Percentiles rank a stretch among this genome's conserved stretches.
phyloP scores from a whole-genome alignment of 1,140 invertebrate species.

The Drosophila trapezifrons region DNA sequence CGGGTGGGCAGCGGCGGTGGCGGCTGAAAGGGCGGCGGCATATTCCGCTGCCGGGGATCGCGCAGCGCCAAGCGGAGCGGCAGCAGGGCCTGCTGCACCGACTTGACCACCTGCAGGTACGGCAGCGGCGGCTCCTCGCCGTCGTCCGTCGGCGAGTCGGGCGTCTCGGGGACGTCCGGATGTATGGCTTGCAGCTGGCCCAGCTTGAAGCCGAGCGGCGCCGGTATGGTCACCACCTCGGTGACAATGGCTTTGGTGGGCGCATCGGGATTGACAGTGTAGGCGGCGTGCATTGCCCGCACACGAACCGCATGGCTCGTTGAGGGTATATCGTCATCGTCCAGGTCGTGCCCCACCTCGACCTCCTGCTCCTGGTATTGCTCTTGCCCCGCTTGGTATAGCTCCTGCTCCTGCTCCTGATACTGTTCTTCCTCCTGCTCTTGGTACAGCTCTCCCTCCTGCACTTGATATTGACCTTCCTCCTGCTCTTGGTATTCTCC shows the following conservation, averaged over 20 bases:
- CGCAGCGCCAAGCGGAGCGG: slow-evolving; percentile 14
- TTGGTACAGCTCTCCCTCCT: not conserved
- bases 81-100: not conserved
- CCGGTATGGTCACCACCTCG: slow-evolving; percentile 41
- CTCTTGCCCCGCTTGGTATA: too few relatives aligned
- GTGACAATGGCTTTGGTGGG: slow-evolving; percentile 39
- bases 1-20: slow-evolving; percentile 12
- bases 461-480: too few relatives aligned
- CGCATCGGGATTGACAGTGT: slow-evolving; percentile 18
- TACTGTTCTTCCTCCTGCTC: not conserved
- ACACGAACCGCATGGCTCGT: slow-evolving; percentile 14
- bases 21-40: slow-evolving; percentile 9
- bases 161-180: slow-evolving; percentile 14
- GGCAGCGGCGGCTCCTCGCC: slow-evolving; percentile 22
- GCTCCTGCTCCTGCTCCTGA: not conserved
- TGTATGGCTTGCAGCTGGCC: not conserved
- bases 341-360: slow-evolving; percentile 3
- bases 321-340: slow-evolving; percentile 31
- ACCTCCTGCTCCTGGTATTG: slow-evolving; percentile 1
- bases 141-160: slow-evolving; percentile 62
- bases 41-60: slow-evolving; percentile 46
- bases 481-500: too few relatives aligned
- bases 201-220: slow-evolving; percentile 24
- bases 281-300: not conserved
- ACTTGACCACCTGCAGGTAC: not conserved